Evolutionary conservation across 1,140 invertebrate genomes (phyloP), one percentile per base, ranked within the genome.

Genomic region (Drosophila mauritiana): DNA sequence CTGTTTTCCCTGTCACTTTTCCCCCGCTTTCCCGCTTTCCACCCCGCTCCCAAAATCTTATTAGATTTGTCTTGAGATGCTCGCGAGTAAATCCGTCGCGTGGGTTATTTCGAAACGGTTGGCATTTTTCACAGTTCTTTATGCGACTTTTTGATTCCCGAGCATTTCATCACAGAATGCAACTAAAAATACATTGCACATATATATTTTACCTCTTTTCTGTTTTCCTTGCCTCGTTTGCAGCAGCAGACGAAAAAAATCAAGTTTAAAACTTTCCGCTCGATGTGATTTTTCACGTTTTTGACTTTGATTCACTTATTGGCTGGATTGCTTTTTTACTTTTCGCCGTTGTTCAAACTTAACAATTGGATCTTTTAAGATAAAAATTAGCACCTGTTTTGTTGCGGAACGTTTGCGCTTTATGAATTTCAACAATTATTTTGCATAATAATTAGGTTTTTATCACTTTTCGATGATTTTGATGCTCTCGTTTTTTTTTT

Each of bases 91-190:
- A 46, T 37, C 12, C 56, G 46, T 42, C 64, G 80, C 82, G 83
- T 86, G 82, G 83, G 82, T 88, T 88, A 88, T 82, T 88, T 86
- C 53, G 57, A 73, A 65, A 73, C 43, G 59, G 67, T 75, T 78
- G 69, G 58, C 68, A 61, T 72, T 78, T 80, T 58, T 73, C 68
- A 40, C 52, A 62, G 69, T 57, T 68, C 64, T 85, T 85, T 77
- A 80, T 84, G 77, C 68, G 78, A 78, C 74, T 64, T 83, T 88
- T 75, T 69, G 54, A 72, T 77, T 76, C 73, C 37, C 52, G 51
- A 69, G 36, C 51, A 64, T 82, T 74, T 82, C 62, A 74, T 62
- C 62, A 77, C 39, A 43, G 34, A 79, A 88, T 86, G 79, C 84
- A 88, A 88, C 83, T 79, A 88, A 73, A 86, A 80, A 88, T 80